Evolutionary conservation across 2,888 invertebrate genomes (phyloP), one percentile per base, ranked within the genome.

Genomic region (Saturnia japonica): DNA sequence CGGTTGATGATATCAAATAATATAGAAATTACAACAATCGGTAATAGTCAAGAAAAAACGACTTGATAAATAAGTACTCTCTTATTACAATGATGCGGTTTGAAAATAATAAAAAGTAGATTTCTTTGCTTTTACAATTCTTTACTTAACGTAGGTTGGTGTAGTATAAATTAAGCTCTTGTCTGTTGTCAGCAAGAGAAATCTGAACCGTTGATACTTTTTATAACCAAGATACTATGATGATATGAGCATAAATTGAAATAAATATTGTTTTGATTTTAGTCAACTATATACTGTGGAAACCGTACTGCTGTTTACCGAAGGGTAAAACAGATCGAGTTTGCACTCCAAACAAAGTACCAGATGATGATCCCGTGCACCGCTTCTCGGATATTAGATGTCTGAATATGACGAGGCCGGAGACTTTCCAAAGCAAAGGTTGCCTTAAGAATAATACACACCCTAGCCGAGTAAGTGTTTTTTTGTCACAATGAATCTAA

Each of bases 351-450:
- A 85, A 82, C 68, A 78, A 79, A 69, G 75, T 87, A 34, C 86
- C 86, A 8, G 76, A 80, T 54, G 82, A 85, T 34, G 87, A 87
- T 54, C 87, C 87, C 0, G 86, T 87, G 0, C 85, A 85, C 69
- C 83, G 86, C 14, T 87, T 86, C 76, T 84, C 87, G 0, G 74
- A 80, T 9, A 73, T 80, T 25, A 77, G 83, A 3, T 88, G 87
- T 70, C 62, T 86, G 67, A 87, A 88, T 70, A 77, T 86, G 84
- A 88, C 87, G 11, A 78, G 80, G n/a, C 87, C 87, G 0, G 80
- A 81, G 28, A 79, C 83, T n/a, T 88, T 84, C 68, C 87, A 88
- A 71, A 84, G 81, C 40, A 72, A 77, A 19, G 86, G 86, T 6
- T 88, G 87, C 45, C n/a, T 82, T 0, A 75, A 72, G 8, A 85